phyloP scores from a whole-genome alignment of 1,140 invertebrate species.

The Drosophila lini region DNA sequence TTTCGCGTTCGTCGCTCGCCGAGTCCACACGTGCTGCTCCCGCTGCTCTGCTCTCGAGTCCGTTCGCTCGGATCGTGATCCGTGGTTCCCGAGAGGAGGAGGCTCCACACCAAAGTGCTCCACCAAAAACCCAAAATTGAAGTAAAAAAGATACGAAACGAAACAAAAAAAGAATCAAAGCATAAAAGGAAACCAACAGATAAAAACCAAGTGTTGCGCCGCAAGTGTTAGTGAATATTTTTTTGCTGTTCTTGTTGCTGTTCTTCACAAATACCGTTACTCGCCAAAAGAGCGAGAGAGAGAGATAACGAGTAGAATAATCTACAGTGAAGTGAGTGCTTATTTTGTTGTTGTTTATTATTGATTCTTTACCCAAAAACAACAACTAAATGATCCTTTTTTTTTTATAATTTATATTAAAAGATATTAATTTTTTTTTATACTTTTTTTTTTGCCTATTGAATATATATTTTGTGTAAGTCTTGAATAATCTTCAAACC shows the following conservation, averaged over 20 bases:
- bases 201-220: constrained; percentile 23
- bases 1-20: constrained; percentile 84
- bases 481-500: not conserved
- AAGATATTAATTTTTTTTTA: not conserved
- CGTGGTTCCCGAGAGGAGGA: constrained; percentile 20
- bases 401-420: constrained; percentile 4
- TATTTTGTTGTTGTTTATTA: constrained; percentile 24
- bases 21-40: constrained; percentile 80
- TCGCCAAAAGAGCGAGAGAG: constrained; percentile 27
- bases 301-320: constrained; percentile 21
- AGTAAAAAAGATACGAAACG: constrained; percentile 1
- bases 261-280: constrained; percentile 66
- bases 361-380: not conserved
- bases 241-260: constrained; percentile 58
- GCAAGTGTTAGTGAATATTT: constrained; percentile 61
- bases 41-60: constrained; percentile 43
- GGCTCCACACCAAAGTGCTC: constrained; percentile 24
- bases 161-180: constrained; percentile 13
- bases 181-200: constrained; percentile 10
- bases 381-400: constrained; percentile 1
- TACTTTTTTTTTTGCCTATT: not conserved
- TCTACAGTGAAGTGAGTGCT: constrained; percentile 75
- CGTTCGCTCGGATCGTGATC: constrained; percentile 30
- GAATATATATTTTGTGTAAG: not conserved
- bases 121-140: constrained; percentile 8